These are phyloP conservation scores for Oryctolagus cuniculus DNA, from an alignment of 2,113 vertebrate genomes.

Conservation along the genomic window mOryCun1.1 NC_091445.1:10626501-10627000, in stretches of 20 bases:
- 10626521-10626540: conserved; percentile 51
- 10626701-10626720: conserved; percentile 76
- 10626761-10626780: conserved; percentile 9
- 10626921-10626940: conserved; percentile 47
- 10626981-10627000: background rate
- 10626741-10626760: conserved; percentile 73
- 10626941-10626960: background rate
- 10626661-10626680: conserved; percentile 74
- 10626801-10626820: conserved; percentile 30
- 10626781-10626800: conserved; percentile 60
- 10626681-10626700: conserved; percentile 81
- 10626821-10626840: conserved; percentile 16
- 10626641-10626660: conserved; percentile 39
- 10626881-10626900: conserved; percentile 47
- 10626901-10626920: background rate
- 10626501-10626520: background rate
- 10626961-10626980: background rate
- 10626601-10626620: conserved; percentile 49
- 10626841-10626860: conserved; percentile 39
- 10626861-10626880: conserved; percentile 36
- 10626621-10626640: conserved; percentile 56
- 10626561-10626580: conserved; percentile 52
- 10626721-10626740: conserved; percentile 78
- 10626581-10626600: conserved; percentile 57
- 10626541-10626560: conserved; percentile 47